Evolutionary conservation across 2,888 invertebrate genomes (phyloP), one percentile per base, ranked within the genome.

Genomic region (Vesta saturnalis): DNA sequence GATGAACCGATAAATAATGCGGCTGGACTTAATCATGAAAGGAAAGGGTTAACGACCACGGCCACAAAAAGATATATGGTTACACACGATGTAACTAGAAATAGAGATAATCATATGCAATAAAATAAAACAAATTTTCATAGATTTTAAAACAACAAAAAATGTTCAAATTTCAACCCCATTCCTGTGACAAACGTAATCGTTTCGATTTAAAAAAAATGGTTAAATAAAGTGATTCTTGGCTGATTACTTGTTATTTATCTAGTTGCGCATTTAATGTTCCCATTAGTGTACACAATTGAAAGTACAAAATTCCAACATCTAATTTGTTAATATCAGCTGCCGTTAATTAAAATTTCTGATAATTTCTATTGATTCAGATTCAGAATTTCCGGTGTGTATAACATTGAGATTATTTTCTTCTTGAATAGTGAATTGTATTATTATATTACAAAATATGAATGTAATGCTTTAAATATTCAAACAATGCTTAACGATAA

Each of bases 361-460:
- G 52, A 52, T 52, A 52, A 52, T 52, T 52, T 52, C 52, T 52
- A 52, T 52, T 52, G 52, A 52, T 52, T 52, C 19, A 21, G 19
- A 19, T 52, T 52, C 52, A 52, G 52, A 52, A 19, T 52, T 52
- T 52, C 52, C 52, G 18, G 52, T 52, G 18, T 52, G 10, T 49
- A 14, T 14, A 49, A 12, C 8, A 10, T 18, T 21, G 6, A 21
- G 52, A 52, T 52, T 52, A 21, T 19, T 52, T 52, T 52, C 52
- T 52, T 52, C 47, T 47, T 16, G 14, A 43, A 43, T 43, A 43
- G 43, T n/a, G 8, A 14, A 49, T 49, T 15, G 39, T 39, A n/a
- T 39, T n/a, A n/a, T 3, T n/a, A 39, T n/a, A 39, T 4, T 39
- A n/a, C n/a, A n/a, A n/a, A n/a, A 39, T 23, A 39, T 39, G 8